Evolutionary conservation across 2,797 vertebrate genomes (phyloP).

Genomic region (Aeoliscus strigatus): DNA sequence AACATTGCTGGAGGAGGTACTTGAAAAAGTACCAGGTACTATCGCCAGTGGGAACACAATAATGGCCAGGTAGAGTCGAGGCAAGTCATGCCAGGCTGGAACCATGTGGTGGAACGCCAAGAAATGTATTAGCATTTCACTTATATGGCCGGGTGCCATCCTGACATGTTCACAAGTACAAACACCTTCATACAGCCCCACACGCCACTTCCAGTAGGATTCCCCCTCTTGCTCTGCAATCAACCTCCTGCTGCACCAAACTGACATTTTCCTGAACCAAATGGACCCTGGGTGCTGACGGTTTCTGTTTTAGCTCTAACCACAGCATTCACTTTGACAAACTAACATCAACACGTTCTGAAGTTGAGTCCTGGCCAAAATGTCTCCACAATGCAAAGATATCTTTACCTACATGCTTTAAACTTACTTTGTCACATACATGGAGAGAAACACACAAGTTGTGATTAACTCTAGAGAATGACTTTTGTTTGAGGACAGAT

Average conservation of each 20-base stretch:
- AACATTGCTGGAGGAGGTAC: no score
- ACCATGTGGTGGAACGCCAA: no score
- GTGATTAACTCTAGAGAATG: constrained; percentile 18
- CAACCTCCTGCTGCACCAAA: constrained; percentile 12
- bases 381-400: no score
- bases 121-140: constrained; percentile 13
- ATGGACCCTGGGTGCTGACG: constrained; percentile 3
- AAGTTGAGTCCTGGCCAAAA: no score
- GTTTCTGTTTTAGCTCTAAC: no score
- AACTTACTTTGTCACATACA: no score
- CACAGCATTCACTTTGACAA: no score
- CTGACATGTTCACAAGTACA: constrained; percentile 4
- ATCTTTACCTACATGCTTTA: no score
- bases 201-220: neutral
- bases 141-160: constrained; percentile 6
- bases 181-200: constrained; percentile 10
- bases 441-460: neutral
- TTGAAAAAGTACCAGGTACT: no score
- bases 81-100: constrained; percentile 9
- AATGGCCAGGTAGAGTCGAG: constrained; percentile 3
- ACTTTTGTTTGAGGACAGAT: constrained; percentile 20
- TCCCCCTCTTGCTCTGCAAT: constrained; percentile 10
- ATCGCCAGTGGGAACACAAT: no score
- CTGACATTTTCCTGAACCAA: constrained; percentile 10
- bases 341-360: no score